phyloP scores from a whole-genome alignment of 37 sponge, comb jelly and placozoan species.

The Halichondria panicea region DNA sequence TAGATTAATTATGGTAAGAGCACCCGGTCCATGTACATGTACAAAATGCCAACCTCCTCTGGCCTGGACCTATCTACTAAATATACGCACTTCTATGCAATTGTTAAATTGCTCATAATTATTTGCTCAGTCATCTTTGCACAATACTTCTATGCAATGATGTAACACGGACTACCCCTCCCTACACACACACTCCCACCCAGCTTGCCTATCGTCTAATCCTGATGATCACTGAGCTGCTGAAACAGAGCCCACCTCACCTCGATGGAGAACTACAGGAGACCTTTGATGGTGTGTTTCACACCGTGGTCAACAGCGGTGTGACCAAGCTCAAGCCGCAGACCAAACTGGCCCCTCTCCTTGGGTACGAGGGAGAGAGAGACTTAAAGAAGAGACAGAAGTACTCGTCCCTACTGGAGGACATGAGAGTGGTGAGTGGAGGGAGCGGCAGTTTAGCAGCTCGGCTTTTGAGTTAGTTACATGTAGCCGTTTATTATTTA shows the following conservation, averaged over 20 bases:
- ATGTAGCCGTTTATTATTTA: background rate
- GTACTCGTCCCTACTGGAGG: constrained; percentile 52
- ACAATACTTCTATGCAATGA: no score
- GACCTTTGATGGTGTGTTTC: constrained; percentile 38
- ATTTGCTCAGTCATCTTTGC: no score
- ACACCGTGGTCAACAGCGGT: constrained; percentile 14
- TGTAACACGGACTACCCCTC: no score
- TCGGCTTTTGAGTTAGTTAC: background rate
- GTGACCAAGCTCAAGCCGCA: constrained; percentile 31
- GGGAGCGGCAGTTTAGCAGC: background rate
- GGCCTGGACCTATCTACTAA: no score
- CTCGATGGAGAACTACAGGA: constrained; percentile 13
- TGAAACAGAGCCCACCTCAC: background rate
- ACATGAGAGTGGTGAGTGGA: constrained; percentile 63
- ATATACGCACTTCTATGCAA: no score
- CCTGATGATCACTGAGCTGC: constrained; percentile 37
- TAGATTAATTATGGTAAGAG: no score
- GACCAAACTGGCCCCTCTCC: constrained; percentile 37
- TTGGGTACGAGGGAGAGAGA: constrained; percentile 25
- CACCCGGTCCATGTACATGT: no score
- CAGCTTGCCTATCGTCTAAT: constrained; percentile 57
- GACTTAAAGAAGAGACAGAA: constrained; percentile 55
- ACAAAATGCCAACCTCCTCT: no score
- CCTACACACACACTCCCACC: no score
- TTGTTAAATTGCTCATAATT: background rate